Evolutionary conservation across 2,888 invertebrate species (phyloP).

Genomic region (Epinotia bilunana): DNA sequence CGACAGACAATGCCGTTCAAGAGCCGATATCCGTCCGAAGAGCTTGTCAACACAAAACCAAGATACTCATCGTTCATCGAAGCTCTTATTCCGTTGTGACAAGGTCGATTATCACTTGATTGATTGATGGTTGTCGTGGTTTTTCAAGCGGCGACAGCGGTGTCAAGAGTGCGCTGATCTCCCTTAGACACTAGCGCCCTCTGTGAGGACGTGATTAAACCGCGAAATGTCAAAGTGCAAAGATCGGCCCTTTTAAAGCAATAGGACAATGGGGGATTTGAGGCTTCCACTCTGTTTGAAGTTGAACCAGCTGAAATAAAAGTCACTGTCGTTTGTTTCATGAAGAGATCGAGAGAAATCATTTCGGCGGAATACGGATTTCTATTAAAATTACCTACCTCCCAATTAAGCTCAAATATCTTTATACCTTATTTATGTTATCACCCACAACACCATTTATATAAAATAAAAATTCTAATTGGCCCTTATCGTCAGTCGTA

Average conservation of each 20-base stretch:
- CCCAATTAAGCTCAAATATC: not conserved
- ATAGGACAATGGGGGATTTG: conserved; percentile 25
- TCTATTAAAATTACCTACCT: not conserved
- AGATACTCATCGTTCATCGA: not conserved
- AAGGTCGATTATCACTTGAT: not conserved
- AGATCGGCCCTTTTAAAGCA: conserved; percentile 75
- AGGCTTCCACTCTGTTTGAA: conserved; percentile 1
- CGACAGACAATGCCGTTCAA: conserved; percentile 59
- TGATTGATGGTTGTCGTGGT: not conserved
- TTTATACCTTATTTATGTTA: not conserved
- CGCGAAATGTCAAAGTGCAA: conserved; percentile 84
- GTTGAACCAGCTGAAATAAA: conserved; percentile 5
- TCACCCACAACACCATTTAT: too few species aligned
- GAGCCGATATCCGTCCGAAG: conserved; percentile 57
- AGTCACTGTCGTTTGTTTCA: not conserved
- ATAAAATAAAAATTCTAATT: too few species aligned
- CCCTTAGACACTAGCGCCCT: conserved; percentile 65
- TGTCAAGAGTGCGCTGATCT: conserved; percentile 76
- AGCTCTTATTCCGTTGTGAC: not conserved
- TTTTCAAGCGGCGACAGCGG: conserved; percentile 70
- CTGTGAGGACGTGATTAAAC: conserved; percentile 81
- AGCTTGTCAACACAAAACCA: conserved; percentile 27
- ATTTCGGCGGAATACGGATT: not conserved
- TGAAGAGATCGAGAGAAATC: not conserved
- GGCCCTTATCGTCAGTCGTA: too few species aligned